phyloP scores from a whole-genome alignment of 2,888 invertebrate species.

The Habrosyne pyritoides region DNA sequence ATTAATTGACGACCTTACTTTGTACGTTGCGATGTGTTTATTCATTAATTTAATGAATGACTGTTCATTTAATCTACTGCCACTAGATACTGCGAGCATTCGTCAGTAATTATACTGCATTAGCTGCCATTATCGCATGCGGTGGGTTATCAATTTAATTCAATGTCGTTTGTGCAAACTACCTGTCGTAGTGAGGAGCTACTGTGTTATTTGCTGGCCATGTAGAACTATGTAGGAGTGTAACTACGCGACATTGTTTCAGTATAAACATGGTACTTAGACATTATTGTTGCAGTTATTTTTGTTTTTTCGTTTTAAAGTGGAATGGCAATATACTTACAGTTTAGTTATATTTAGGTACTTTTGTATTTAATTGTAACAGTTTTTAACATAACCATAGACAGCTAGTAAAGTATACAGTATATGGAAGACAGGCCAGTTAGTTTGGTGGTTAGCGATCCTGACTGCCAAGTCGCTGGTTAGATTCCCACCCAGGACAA shows the following conservation, averaged over 20 bases:
- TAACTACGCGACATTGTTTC: neutral
- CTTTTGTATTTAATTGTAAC: too few relatives aligned
- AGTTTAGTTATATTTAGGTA: too few relatives aligned
- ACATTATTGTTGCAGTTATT: neutral
- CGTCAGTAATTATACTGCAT: constrained; percentile 59
- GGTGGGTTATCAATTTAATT: constrained; percentile 63
- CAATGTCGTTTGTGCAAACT: constrained; percentile 64
- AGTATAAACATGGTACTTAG: neutral
- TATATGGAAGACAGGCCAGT: too few relatives aligned
- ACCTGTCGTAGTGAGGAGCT: constrained; percentile 32
- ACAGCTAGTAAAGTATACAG: too few relatives aligned
- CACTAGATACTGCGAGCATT: constrained; percentile 26
- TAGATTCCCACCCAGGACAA: too few relatives aligned
- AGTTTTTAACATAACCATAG: too few relatives aligned
- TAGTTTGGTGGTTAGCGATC: too few relatives aligned
- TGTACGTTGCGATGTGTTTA: constrained; percentile 53
- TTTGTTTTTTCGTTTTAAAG: too few relatives aligned
- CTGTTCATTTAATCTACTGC: constrained; percentile 24
- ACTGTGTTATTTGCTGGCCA: constrained; percentile 31
- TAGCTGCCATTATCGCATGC: constrained; percentile 60
- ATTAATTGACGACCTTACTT: constrained; percentile 31
- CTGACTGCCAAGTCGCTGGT: too few relatives aligned
- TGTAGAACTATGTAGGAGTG: neutral
- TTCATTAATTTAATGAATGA: constrained; percentile 62
- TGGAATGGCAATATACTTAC: too few relatives aligned